phyloP scores from a whole-genome alignment of 2,113 vertebrate genomes.

The Spizaetus ornatus region DNA sequence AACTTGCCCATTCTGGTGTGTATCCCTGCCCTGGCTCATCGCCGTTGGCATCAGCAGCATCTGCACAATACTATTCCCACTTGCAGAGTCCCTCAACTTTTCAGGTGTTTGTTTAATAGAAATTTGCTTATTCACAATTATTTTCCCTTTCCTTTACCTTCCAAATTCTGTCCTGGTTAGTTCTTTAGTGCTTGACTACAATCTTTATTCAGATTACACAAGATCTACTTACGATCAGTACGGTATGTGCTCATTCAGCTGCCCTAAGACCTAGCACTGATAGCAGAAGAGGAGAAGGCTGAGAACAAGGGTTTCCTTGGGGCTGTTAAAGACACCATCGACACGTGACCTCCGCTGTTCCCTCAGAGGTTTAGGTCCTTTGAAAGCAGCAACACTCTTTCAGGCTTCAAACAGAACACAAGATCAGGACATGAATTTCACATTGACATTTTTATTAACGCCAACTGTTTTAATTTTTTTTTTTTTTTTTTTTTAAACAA shows the following conservation, averaged over 20 bases:
- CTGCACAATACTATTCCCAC: not conserved
- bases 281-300: not conserved
- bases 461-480: constrained; percentile 78
- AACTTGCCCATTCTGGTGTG: fast-evolving
- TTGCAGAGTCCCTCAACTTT: not conserved
- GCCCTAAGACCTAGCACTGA: not conserved
- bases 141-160: not conserved
- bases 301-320: not conserved
- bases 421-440: constrained; percentile 59
- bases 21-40: not conserved
- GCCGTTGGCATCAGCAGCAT: fast-evolving
- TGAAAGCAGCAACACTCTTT: not conserved
- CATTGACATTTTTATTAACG: constrained; percentile 90
- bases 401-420: constrained; percentile 2
- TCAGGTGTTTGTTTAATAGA: not conserved
- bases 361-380: not conserved
- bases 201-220: not conserved
- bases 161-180: not conserved
- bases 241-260: not conserved
- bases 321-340: not conserved
- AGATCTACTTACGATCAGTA: not conserved
- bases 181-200: not conserved
- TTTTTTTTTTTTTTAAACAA: constrained; percentile 74
- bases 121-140: not conserved
- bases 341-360: not conserved